A percentile compares a stretch with the other conserved stretches of the same genome.
These are phyloP conservation scores for Ptychochromis oligacanthus DNA, from an alignment of 2,113 vertebrate genomes.

Conservation along the genomic window DNA sequence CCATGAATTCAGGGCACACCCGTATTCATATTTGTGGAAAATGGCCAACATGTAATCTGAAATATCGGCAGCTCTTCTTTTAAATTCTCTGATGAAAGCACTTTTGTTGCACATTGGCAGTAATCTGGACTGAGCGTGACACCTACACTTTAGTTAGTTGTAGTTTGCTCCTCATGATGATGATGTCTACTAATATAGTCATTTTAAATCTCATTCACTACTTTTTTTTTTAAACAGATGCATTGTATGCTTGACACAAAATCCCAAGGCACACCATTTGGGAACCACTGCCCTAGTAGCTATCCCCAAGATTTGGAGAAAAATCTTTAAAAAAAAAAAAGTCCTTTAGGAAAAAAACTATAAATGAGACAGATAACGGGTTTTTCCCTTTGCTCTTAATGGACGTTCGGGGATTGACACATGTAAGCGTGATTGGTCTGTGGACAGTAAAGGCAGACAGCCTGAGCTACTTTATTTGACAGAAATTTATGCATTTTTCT, in stretches of 20 bases:
- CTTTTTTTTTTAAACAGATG: too few relatives aligned
- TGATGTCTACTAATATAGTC: neutral
- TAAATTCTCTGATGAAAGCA: neutral
- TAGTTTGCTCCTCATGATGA: neutral
- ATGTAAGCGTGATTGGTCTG: too few relatives aligned
- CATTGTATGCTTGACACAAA: too few relatives aligned
- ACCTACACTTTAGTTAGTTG: neutral
- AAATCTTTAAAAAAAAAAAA: neutral
- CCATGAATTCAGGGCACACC: too few relatives aligned
- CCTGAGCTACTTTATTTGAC: neutral
- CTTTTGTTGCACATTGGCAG: neutral
- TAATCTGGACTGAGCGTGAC: neutral
- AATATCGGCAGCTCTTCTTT: neutral
- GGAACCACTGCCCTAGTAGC: neutral
- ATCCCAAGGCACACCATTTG: too few relatives aligned
- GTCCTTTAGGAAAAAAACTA: neutral
- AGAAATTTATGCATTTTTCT: rapidly evolving
- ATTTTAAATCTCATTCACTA: neutral
- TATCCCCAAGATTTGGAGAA: neutral
- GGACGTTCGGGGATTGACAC: neutral
- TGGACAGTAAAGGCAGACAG: neutral
- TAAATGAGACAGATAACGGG: neutral
- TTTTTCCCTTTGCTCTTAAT: neutral
- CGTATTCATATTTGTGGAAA: too few relatives aligned
- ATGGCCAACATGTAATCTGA: neutral